Evolutionary conservation across 2,113 vertebrate genomes (phyloP), one percentile per base, ranked within the genome.

Genomic region (Pholis gunnellus): DNA sequence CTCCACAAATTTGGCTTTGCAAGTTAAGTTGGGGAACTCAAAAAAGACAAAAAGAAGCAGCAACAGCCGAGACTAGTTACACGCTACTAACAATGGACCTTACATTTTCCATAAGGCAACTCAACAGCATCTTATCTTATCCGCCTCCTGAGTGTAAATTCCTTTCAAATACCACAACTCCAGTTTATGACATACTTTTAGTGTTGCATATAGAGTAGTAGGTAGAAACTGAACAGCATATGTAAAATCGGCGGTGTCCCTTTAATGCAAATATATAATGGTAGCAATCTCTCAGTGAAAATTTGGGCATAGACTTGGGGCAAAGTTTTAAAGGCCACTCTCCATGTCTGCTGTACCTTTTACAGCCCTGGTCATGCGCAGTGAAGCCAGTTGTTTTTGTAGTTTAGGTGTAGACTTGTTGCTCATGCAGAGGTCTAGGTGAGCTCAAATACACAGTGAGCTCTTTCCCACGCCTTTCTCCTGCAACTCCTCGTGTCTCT

Each of bases 391-490:
- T 25, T 77, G 72, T 80, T 75, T 68, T 59, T 36, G 34, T 14
- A 27, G 38, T 31, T 73, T 46, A 25, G 44, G 71, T 60, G 76
- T 22, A 84, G 70, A 82, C 61, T 56, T 56, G 75, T 52, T 73
- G 34, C 48, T 40, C 22, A 9, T 17, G 57, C 50, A 50, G 67
- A 60, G 29, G 50, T 73, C 60, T 65, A 75, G 80, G 80, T 86
- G 82, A 83, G 80, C 59, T 78, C 14, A 68, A 46, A 27, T 20
- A 36, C 76, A 42, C 59, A 67, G 29, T 44, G 6, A 38, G 73
- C 60, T 54, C 69, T 87, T 94, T 93, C 94, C 91, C 93, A 94
- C 86, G 90, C 81, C 77, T 87, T 84, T 82, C 81, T 72, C 71
- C 50, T 40, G 6, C 71, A 66, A 60, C 57, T 88, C 75, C 42